Conservation (phyloP, 1,140 invertebrate genomes). For the Solenopsis fugax region DNA sequence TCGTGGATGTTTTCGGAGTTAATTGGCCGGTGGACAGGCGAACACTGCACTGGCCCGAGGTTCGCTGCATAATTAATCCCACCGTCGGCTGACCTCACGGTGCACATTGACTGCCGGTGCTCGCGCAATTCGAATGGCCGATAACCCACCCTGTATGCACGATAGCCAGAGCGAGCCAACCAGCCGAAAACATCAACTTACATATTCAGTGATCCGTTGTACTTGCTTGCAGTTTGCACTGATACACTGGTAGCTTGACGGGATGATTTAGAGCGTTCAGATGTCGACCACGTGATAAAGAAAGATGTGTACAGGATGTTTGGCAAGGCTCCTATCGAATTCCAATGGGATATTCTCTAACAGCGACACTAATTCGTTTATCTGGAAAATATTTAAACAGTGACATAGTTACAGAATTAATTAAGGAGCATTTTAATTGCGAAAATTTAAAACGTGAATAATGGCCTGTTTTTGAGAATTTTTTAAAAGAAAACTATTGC, state of each 20-base stretch:
- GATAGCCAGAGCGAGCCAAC: conserved; percentile 47
- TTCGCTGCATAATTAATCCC: conserved; percentile 83
- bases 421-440: background rate
- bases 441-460: too few relatives aligned
- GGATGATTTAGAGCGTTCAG: conserved; percentile 34
- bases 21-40: conserved; percentile 77
- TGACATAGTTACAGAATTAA: background rate
- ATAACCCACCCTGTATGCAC: conserved; percentile 39
- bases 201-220: conserved; percentile 42
- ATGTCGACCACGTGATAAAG: conserved; percentile 18
- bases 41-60: conserved; percentile 68
- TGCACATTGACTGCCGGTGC: conserved; percentile 65
- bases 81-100: conserved; percentile 78
- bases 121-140: conserved; percentile 68
- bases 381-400: background rate
- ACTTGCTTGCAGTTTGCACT: conserved; percentile 50
- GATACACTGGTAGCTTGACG: conserved; percentile 28
- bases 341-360: background rate
- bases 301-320: background rate
- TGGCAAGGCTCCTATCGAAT: background rate
- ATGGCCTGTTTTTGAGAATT: too few relatives aligned
- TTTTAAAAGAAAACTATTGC: too few relatives aligned
- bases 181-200: conserved; percentile 59
- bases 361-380: background rate
- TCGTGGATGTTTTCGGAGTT: conserved; percentile 80